Base-by-base conservation (phyloP, 2,888 invertebrate species). In the Lepidonotus clava region DNA sequence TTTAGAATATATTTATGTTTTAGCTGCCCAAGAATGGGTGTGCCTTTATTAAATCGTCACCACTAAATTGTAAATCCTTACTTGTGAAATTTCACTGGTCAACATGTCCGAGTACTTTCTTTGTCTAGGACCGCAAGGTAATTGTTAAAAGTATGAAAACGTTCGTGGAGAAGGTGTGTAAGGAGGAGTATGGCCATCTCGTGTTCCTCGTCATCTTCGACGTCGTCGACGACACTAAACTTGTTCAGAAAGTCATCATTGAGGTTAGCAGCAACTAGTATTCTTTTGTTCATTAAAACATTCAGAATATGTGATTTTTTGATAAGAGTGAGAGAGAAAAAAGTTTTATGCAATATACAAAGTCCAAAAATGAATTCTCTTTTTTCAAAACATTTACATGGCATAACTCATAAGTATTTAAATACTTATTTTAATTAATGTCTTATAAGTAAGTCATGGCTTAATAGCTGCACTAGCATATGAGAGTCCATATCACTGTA, bases 121-220 rank as follows among this genome's bases (percentile, higher is more conserved):
- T n/a, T 87, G 88, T 91, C 21, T 94, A 97, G 96, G 95, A 95
- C 88, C 93, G 95, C 61, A 95, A 95, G 90, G 95, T 96, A 18
- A 97, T 98, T 84, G 95, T 99, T 88, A 98, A 98, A 95, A 96
- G 96, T 83, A 95, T 99, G 36, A 98, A 98, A 93, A 97, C 97
- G 88, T 96, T 97, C 92, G 96, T 97, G 0, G 95, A 96, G 4
- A 96, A 97, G 86, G 95, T 98, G 14, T 96, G 97, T 84, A 96
- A 96, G 88, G 98, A 98, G 90, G 97, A 98, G 94, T 96, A 97
- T 90, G 98, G 98, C 0, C 97, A 98, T 93, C 95, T 97, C 40
- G 96, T 97, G 34, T 94, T 99, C 38, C 95, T 98, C 88, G 96
- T 97, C 0, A 95, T 98, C 89, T 96, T 98, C 90, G 98, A 99